A percentile compares a stretch with the other conserved stretches of the same genome.
Conservation (phyloP, 2,797 vertebrate species). For the Sebastolobus alascanus region DNA sequence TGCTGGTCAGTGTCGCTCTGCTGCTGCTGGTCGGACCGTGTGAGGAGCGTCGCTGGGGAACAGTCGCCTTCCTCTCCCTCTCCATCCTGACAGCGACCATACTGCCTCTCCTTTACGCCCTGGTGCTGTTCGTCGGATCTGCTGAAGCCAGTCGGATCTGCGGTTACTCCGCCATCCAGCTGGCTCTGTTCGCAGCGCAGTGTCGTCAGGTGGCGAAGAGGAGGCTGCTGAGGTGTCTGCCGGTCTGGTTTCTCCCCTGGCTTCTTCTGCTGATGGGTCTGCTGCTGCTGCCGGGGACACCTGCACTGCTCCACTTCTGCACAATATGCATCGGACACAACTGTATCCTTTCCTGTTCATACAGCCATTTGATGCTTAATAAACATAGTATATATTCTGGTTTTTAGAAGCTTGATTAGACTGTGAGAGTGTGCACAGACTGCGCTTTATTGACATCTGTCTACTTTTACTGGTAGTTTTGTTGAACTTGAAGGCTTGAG, state of each 20-base stretch:
- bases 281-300: conserved; percentile 83
- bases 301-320: conserved; percentile 89
- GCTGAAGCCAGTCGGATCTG: conserved; percentile 81
- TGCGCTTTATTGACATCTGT: background rate
- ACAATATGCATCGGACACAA: conserved; percentile 89
- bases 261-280: conserved; percentile 82
- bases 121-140: conserved; percentile 83
- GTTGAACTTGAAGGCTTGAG: background rate
- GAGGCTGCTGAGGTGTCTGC: conserved; percentile 77
- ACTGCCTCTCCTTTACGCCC: conserved; percentile 85
- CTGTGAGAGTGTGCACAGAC: background rate
- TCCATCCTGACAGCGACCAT: conserved; percentile 79
- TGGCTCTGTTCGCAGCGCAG: conserved; percentile 88
- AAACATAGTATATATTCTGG: background rate
- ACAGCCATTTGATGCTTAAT: background rate
- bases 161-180: conserved; percentile 87
- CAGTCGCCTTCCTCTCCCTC: conserved; percentile 84
- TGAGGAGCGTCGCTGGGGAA: conserved; percentile 89
- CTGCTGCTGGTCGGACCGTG: conserved; percentile 83
- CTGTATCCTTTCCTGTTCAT: conserved; percentile 89
- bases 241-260: conserved; percentile 85
- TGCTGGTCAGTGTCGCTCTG: conserved; percentile 84
- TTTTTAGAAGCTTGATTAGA: conserved; percentile 1
- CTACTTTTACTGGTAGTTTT: background rate
- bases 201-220: conserved; percentile 76